Percentiles rank a stretch among this genome's conserved stretches.
Conservation (phyloP, 2,113 vertebrate genomes). For the Cervus canadensis region DNA sequence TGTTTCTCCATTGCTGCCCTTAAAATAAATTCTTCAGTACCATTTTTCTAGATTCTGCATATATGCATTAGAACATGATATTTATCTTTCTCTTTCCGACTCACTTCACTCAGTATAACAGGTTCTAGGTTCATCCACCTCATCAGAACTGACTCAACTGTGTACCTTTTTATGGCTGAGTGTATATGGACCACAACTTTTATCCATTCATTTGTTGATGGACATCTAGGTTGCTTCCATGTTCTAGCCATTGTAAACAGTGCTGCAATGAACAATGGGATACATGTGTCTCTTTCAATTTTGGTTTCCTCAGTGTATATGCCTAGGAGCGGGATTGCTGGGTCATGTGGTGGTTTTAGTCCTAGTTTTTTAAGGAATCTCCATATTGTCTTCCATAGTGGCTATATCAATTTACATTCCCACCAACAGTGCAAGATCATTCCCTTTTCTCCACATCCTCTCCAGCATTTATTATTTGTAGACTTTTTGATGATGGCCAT, state of each 20-base stretch:
- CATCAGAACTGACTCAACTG: background rate
- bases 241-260: background rate
- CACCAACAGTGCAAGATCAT: background rate
- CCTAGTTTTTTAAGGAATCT: background rate
- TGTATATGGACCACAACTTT: background rate
- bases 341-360: background rate
- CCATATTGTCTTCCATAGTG: background rate
- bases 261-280: background rate
- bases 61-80: background rate
- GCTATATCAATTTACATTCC: background rate
- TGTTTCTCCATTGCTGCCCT: background rate
- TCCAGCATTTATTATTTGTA: background rate
- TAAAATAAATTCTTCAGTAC: background rate
- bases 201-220: rapidly evolving
- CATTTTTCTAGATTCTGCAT: background rate
- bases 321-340: background rate
- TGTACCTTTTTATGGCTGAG: background rate
- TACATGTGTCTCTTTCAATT: background rate
- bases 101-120: background rate
- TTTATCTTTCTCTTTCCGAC: background rate
- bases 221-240: background rate
- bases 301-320: background rate
- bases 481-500: background rate
- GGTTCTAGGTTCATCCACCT: background rate
- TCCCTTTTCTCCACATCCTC: background rate